Conservation (phyloP, 2,797 vertebrate species). For the Cossypha niveicapilla region DNA sequence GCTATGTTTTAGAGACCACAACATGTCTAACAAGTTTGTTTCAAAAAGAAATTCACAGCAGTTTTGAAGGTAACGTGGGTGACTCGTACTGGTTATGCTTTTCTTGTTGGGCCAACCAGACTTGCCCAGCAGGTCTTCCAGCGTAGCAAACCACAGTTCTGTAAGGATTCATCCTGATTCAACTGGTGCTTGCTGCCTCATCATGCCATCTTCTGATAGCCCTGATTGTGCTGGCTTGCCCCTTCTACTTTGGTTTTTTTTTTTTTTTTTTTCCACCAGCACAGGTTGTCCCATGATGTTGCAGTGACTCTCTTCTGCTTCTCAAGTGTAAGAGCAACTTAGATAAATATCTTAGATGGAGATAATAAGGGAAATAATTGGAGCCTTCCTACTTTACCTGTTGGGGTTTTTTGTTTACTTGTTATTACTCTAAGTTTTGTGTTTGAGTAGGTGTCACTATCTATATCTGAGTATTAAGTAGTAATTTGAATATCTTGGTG, state of each 20-base stretch:
- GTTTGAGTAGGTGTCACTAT: neutral
- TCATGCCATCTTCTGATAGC: neutral
- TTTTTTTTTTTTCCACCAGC: neutral
- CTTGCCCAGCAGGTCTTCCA: constrained; percentile 4
- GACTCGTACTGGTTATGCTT: neutral
- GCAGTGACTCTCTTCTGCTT: neutral
- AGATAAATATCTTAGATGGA: neutral
- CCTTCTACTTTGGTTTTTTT: neutral
- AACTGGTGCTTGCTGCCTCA: neutral
- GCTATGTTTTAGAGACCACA: neutral
- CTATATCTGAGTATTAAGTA: neutral
- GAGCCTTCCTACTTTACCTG: neutral
- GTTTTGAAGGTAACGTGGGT: neutral
- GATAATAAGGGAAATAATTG: neutral
- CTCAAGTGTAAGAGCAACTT: neutral
- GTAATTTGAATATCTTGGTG: neutral
- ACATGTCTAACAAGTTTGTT: neutral
- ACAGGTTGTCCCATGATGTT: neutral
- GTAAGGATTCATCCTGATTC: neutral
- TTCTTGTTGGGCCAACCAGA: neutral
- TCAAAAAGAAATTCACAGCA: neutral
- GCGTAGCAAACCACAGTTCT: rapidly evolving
- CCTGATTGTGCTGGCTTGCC: neutral
- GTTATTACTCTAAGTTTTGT: neutral
- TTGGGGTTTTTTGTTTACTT: neutral